Evolutionary conservation across 2,113 vertebrate genomes (phyloP).

Genomic region (Odobenus rosmarus): DNA sequence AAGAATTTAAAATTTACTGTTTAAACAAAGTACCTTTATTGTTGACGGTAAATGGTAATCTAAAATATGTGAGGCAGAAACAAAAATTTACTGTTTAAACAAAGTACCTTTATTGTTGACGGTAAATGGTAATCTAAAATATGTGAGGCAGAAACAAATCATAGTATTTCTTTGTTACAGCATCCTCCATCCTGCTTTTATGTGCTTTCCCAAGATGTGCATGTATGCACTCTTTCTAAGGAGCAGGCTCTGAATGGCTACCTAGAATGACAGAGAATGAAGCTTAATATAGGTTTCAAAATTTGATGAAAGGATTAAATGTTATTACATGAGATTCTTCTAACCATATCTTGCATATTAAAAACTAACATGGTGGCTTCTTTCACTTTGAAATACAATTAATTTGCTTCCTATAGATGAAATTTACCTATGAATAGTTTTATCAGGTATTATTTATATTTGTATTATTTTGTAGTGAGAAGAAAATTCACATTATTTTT

Average conservation of each 20-base stretch:
- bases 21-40: conserved; percentile 59
- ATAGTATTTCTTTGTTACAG: conserved; percentile 79
- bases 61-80: conserved; percentile 82
- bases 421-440: background rate
- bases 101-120: conserved; percentile 62
- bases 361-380: background rate
- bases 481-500: background rate
- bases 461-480: background rate
- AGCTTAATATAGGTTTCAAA: conserved; percentile 9
- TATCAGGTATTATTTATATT: background rate
- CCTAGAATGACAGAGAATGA: conserved; percentile 1
- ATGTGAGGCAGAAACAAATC: conserved; percentile 77
- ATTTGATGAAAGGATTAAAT: background rate
- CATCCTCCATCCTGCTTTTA: conserved; percentile 74
- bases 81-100: conserved; percentile 55
- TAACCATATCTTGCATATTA: background rate
- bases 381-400: background rate
- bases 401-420: background rate
- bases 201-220: conserved; percentile 57
- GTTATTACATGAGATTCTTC: background rate
- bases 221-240: conserved; percentile 33
- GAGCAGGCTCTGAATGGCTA: conserved; percentile 42
- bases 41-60: conserved; percentile 72
- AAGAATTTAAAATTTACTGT: conserved; percentile 70
- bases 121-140: conserved; percentile 80